These are phyloP conservation scores for Masticophis lateralis DNA, from an alignment of 2,797 vertebrate genomes.

Conservation along the genomic window DNA sequence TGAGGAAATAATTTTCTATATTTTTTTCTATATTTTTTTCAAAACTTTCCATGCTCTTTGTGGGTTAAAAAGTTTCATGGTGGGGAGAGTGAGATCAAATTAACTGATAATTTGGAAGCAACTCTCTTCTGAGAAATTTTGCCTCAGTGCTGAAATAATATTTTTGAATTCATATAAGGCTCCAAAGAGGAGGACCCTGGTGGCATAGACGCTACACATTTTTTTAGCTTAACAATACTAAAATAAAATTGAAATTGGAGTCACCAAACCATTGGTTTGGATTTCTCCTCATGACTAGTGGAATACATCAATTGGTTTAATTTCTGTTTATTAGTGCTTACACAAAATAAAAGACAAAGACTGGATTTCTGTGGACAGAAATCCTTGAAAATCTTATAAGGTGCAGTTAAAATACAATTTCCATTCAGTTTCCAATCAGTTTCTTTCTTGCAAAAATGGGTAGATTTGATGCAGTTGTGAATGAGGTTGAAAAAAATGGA, in stretches of 20 bases:
- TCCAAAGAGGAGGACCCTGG: not conserved
- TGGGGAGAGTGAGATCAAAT: not conserved
- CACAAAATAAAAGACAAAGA: not conserved
- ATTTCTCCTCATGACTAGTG: not conserved
- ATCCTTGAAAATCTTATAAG: slow-evolving; percentile 48
- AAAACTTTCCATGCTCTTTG: not conserved
- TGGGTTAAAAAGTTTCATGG: not conserved
- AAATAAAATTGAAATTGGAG: not conserved
- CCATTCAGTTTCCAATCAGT: slow-evolving; percentile 37
- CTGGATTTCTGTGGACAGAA: not conserved
- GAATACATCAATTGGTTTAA: not conserved
- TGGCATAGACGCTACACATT: too few species aligned
- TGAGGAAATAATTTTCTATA: not conserved
- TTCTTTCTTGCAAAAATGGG: slow-evolving; percentile 37
- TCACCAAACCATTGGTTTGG: not conserved
- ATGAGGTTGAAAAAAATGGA: slow-evolving; percentile 44
- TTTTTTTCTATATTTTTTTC: not conserved
- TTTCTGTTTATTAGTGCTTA: not conserved
- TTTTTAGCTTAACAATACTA: not conserved
- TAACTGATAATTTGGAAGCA: not conserved
- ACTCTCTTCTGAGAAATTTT: not conserved
- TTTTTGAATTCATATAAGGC: not conserved
- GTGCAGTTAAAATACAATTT: slow-evolving; percentile 53
- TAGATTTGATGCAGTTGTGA: not conserved
- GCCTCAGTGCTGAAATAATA: not conserved